Conservation (phyloP, 2,888 invertebrate species). For the Agriopis marginaria region DNA sequence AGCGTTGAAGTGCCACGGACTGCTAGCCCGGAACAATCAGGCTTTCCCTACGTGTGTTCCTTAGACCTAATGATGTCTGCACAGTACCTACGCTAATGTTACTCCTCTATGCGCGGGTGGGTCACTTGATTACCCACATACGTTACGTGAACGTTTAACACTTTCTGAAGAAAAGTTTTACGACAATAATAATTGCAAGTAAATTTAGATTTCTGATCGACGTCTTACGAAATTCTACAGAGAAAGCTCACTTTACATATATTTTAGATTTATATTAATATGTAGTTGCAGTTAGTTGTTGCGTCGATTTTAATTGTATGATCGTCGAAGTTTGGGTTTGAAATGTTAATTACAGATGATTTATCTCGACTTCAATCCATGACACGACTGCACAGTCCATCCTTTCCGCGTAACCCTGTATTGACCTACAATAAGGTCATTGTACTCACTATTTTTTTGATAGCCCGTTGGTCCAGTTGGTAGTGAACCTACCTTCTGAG, state of each 20-base stretch:
- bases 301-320: not conserved
- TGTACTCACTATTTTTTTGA: too few relatives aligned
- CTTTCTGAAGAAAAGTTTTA: conserved; percentile 21
- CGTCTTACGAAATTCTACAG: not conserved
- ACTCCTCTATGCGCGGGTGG: conserved; percentile 38
- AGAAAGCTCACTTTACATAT: conserved; percentile 2
- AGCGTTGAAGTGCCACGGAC: conserved; percentile 74
- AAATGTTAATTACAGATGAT: not conserved
- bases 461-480: too few relatives aligned
- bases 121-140: conserved; percentile 11
- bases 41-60: conserved; percentile 71
- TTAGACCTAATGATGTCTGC: conserved; percentile 34
- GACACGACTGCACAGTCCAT: too few relatives aligned
- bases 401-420: too few relatives aligned
- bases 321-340: not conserved
- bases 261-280: conserved; percentile 1
- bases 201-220: conserved; percentile 1
- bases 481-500: too few relatives aligned
- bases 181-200: not conserved
- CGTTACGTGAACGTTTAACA: conserved; percentile 6
- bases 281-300: not conserved
- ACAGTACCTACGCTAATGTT: conserved; percentile 42
- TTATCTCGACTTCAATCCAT: not conserved
- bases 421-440: too few relatives aligned
- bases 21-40: conserved; percentile 74